Conservation (phyloP, 2,113 vertebrate species). For the Chionis minor region DNA sequence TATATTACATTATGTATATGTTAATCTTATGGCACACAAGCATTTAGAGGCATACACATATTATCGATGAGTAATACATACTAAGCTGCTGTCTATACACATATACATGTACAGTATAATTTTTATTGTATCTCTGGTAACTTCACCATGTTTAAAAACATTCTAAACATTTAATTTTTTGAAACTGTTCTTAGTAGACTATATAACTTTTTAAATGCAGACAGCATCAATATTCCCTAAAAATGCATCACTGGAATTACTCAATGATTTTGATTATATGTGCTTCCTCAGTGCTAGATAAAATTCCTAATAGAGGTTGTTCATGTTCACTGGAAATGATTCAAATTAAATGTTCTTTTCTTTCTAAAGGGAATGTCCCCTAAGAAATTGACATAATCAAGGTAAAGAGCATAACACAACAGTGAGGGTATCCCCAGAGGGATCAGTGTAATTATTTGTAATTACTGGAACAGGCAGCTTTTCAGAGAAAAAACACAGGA, state of each 20-base stretch:
- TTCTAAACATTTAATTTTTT: background rate
- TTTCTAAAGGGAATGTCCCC: background rate
- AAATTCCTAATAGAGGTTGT: background rate
- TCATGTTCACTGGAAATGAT: background rate
- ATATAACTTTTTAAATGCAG: background rate
- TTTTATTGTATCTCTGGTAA: background rate
- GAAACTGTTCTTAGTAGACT: background rate
- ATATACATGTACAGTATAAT: background rate
- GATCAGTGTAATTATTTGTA: constrained; percentile 7
- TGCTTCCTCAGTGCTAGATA: background rate
- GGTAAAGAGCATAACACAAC: background rate
- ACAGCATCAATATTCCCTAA: background rate
- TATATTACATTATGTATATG: background rate
- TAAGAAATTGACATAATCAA: background rate
- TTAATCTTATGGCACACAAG: background rate
- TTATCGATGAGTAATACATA: background rate
- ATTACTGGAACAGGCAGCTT: background rate
- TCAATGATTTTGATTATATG: background rate
- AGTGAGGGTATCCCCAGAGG: background rate
- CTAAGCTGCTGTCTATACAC: background rate
- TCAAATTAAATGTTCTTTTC: background rate
- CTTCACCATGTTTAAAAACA: background rate
- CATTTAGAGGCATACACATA: background rate
- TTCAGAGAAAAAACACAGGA: background rate
- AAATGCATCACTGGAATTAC: background rate